phyloP scores from a whole-genome alignment of 64 coral and sea anemone genomes.

The Astreopora myriophthalma region DNA sequence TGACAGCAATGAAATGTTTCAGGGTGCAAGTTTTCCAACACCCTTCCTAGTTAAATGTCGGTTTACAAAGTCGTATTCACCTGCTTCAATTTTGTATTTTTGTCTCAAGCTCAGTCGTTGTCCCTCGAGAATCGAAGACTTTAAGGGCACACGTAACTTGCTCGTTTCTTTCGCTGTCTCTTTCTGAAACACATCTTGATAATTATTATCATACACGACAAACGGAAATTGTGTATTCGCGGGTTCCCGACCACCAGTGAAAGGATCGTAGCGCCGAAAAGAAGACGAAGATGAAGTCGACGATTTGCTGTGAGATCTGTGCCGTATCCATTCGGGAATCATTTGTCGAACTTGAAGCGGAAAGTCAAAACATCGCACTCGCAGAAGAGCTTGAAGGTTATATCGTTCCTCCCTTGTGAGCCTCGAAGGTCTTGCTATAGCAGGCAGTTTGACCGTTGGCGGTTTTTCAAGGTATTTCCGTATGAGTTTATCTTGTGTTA shows the following conservation, averaged over 20 bases:
- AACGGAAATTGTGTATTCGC: neutral
- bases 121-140: neutral
- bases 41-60: neutral
- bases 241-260: neutral
- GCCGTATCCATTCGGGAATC: neutral
- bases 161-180: neutral
- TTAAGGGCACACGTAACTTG: neutral
- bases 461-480: neutral
- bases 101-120: neutral
- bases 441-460: neutral
- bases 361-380: slow-evolving; percentile 10
- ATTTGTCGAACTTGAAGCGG: slow-evolving; percentile 14
- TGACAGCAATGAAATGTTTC: neutral
- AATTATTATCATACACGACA: slow-evolving; percentile 21
- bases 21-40: neutral
- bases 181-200: neutral
- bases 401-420: neutral
- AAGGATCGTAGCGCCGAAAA: neutral
- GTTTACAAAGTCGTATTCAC: neutral
- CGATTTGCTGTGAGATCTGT: neutral
- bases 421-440: neutral
- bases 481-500: neutral
- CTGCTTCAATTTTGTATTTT: neutral
- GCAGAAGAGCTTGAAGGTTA: neutral
- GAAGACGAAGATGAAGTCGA: neutral